Evolutionary conservation across 2,888 invertebrate genomes (phyloP).

Genomic region (Epirrhoe alternata): DNA sequence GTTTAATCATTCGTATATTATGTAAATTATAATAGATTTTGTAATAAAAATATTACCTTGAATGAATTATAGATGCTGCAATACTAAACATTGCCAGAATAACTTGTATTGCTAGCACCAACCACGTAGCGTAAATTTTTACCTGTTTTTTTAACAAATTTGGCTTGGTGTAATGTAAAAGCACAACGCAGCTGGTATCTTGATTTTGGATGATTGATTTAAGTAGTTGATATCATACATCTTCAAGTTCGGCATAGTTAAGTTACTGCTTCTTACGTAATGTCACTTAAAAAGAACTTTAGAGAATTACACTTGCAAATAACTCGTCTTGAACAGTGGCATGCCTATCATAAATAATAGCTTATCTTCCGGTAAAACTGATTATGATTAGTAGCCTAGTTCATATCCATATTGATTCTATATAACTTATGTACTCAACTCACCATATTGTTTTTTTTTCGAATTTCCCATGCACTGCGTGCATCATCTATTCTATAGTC

Average conservation of each 20-base stretch:
- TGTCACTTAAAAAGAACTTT: background rate
- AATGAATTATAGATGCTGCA: slow-evolving; percentile 43
- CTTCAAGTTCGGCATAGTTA: background rate
- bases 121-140: slow-evolving; percentile 10
- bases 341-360: background rate
- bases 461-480: slow-evolving; percentile 4
- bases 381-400: background rate
- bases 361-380: background rate
- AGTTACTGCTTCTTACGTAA: background rate
- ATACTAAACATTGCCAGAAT: slow-evolving; percentile 32
- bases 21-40: slow-evolving; percentile 77
- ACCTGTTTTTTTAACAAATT: slow-evolving; percentile 7
- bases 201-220: background rate
- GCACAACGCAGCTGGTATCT: background rate
- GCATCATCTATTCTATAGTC: slow-evolving; percentile 2
- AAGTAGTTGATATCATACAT: background rate
- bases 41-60: slow-evolving; percentile 61
- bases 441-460: background rate
- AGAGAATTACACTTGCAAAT: background rate
- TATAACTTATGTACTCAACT: background rate
- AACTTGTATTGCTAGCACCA: slow-evolving; percentile 28
- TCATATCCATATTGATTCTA: background rate
- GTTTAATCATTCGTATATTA: slow-evolving; percentile 67
- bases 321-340: background rate
- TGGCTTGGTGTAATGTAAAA: background rate